Base-by-base conservation (phyloP, 2,888 invertebrate species). In the Acanthosepion lycidas region DNA sequence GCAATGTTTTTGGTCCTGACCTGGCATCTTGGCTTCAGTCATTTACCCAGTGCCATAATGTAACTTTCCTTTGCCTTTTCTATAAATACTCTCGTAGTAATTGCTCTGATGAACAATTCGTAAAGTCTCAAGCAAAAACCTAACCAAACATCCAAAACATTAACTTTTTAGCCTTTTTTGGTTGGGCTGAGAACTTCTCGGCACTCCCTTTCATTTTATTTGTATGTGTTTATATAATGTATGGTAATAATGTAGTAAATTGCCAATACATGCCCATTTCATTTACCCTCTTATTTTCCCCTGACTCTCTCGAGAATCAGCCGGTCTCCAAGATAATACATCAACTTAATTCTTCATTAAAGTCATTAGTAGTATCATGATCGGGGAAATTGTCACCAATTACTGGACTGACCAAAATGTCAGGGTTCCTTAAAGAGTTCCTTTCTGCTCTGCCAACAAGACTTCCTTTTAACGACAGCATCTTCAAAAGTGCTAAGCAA, bases 321-420 rank as follows among this genome's bases (percentile, higher is more conserved):
- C 92, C 51, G 28, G 28, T 78, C 78, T 48, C n/a, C n/a, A 49
- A 53, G 93, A 93, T 93, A 33, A 93, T 53, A 93, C 51, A n/a
- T 53, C 93, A 53, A 53, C 33, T 93, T 53, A 53, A 33, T 93
- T 93, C 53, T 93, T 93, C n/a, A 93, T 93, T 48, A 93, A 93
- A 93, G 51, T 93, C 53, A n/a, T 93, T 6, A 15, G 15, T 53
- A 26, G 53, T 53, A 93, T 93, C 53, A 53, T 53, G 53, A 93
- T 93, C 93, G 53, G 93, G 93, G 93, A 93, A 93, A 93, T 93
- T 93, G 93, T n/a, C n/a, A n/a, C 93, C 49, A 53, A 93, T 93
- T 93, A 93, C 49, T 8, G 51, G 33, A 78, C 78, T 78, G 78
- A n/a, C 78, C 78, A n/a, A 78, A 78, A 78, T 78, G 78, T 78